A percentile compares a stretch with the other conserved stretches of the same genome.
Conservation (phyloP, 2,113 vertebrate genomes). For the Vireo altiloquus region DNA sequence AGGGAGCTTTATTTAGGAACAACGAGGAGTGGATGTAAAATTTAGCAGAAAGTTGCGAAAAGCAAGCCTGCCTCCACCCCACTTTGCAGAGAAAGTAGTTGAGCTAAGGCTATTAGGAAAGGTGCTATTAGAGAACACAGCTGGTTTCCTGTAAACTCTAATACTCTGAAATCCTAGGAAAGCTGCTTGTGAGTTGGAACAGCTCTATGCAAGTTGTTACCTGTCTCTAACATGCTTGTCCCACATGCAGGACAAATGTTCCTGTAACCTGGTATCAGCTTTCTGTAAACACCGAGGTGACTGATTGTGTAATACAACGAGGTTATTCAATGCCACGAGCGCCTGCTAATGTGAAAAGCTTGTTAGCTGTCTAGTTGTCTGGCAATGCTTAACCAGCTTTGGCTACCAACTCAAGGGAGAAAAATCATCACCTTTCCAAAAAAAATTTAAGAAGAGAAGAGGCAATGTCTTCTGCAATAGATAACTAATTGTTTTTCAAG, state of each 20-base stretch:
- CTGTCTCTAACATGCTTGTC: not conserved
- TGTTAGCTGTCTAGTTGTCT: conserved; percentile 10
- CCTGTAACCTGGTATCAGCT: not conserved
- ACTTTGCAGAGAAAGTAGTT: not conserved
- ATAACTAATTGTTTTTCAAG: not conserved
- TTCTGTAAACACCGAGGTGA: not conserved
- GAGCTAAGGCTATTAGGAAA: not conserved
- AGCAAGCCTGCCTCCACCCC: not conserved
- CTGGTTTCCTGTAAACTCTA: not conserved
- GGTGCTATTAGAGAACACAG: not conserved
- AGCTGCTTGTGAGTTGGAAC: not conserved
- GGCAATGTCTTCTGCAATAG: not conserved
- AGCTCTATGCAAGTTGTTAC: not conserved
- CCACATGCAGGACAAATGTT: not conserved
- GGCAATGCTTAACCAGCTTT: not conserved
- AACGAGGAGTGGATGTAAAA: rapidly evolving
- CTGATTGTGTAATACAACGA: not conserved
- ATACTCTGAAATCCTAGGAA: not conserved
- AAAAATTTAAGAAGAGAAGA: not conserved
- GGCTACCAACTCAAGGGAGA: not conserved
- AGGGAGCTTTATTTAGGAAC: not conserved
- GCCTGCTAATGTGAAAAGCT: conserved; percentile 21
- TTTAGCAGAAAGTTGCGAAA: not conserved
- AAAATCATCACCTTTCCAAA: not conserved
- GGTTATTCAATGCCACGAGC: not conserved